Base-by-base conservation (phyloP, 2,797 vertebrate species). In the Hipposideros larvatus region DNA sequence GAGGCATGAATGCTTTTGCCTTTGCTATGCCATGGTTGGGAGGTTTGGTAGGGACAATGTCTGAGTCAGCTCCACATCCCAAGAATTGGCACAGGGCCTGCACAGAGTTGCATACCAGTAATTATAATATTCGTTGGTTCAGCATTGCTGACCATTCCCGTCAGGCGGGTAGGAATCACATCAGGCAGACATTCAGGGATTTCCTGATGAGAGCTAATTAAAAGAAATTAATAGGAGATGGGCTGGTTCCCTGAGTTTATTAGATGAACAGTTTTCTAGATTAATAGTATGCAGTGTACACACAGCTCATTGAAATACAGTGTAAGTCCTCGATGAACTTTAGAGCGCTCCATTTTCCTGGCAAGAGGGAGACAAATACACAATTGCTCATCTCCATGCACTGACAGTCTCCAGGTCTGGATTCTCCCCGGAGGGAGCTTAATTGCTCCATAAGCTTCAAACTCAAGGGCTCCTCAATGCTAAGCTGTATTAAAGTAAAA, bases 391-490 rank as follows among this genome's bases (percentile, higher is more conserved):
- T 98, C 98, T 98, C 98, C 96, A 98, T 97, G 98, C 93, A 91
- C 96, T 95, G 98, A 97, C 98, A 98, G 96, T 98, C 97, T 98
- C 97, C 75, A 93, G 95, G 87, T 98, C 98, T 98, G 91, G 87
- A 97, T 77, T 92, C 95, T 97, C 98, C 93, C 97, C 94, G 57
- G 95, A 97, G 97, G 96, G 98, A 98, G 98, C 98, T 96, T 99
- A 99, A 98, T 98, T 95, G 84, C 98, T 98, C 98, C 97, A 85
- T 98, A 98, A 98, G 98, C 98, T 98, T 98, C 97, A 98, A 94
- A 98, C 97, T 98, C 97, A 98, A 98, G 98, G 98, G 97, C 98
- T 98, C 97, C 98, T 98, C 97, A 96, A 94, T 93, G 98, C 96
- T 97, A 98, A 98, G 97, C 97, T 98, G 91, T 80, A 87, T 98